phyloP scores from a whole-genome alignment of 2,797 vertebrate genomes.

The Micrastur ruficollis region DNA sequence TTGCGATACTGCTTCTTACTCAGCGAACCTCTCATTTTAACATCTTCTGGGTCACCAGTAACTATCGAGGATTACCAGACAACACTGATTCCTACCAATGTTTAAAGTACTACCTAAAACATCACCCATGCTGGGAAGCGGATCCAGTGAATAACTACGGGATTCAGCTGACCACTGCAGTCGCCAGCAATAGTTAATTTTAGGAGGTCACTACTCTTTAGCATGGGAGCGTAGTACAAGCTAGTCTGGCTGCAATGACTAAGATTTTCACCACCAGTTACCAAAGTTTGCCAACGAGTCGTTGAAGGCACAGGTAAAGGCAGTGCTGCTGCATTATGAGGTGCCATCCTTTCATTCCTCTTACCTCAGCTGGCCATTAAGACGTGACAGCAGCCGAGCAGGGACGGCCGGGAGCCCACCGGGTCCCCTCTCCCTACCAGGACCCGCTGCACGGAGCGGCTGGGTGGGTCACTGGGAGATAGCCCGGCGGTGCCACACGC shows the following conservation, averaged over 20 bases:
- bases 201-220: not conserved
- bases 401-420: not conserved
- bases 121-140: not conserved
- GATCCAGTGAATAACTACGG: not conserved
- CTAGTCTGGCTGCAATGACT: not conserved
- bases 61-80: not conserved
- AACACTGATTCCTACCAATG: not conserved
- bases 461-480: not conserved
- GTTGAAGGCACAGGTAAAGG: not conserved
- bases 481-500: not conserved
- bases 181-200: not conserved
- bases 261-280: not conserved
- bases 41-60: not conserved
- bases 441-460: not conserved
- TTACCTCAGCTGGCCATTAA: not conserved
- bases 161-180: not conserved
- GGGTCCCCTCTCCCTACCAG: not conserved
- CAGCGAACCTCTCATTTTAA: not conserved
- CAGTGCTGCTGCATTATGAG: not conserved
- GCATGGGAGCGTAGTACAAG: accelerated
- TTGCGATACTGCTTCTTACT: not conserved
- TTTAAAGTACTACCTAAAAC: not conserved
- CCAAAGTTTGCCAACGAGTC: slow-evolving; percentile 13
- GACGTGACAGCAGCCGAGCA: not conserved
- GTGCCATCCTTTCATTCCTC: not conserved